Base-by-base conservation (phyloP, 2,888 invertebrate genomes). In the Drosophila colorata region DNA sequence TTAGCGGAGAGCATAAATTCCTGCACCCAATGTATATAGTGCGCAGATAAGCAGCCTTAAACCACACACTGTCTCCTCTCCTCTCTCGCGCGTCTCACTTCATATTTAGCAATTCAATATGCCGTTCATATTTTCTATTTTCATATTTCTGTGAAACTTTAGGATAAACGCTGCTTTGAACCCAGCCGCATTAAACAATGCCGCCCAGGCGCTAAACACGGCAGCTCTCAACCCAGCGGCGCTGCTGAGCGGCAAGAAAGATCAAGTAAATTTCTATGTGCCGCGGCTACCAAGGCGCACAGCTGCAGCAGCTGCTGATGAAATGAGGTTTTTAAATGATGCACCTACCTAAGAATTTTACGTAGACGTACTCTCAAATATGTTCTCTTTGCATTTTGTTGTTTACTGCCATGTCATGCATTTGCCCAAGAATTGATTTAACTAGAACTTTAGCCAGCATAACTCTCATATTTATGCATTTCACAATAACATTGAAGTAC, bases 181-280 rank as follows among this genome's bases (percentile, higher is more conserved):
- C 67, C 89, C 89, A 68, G 77, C 84, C 66, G 88, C 89, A 70
- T 79, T 89, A 67, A 89, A 89, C 74, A 89, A 86, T 78, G 89
- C 89, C 69, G 89, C 89, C 35, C 89, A 89, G 76, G 89, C 89
- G 25, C 78, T 89, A 51, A 89, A 89, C 71, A 84, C 89, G 40
- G 89, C 89, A 67, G 89, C 90, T 41, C 88, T 89, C 73, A 89
- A 89, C 78, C 89, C 89, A 52, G 88, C 88, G 70, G 57, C 88
- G 57, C 71, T 89, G 59, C 81, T 89, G 47, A 85, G 90, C 51
- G 81, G 87, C 66, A 90, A 90, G 81, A 90, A 90, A 89, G 90
- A 90, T 79, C 87, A 87, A 74, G 79, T 90, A 59, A 87, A 80
- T 84, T 90, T 90, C 76, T 90, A 90, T 87, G 80, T 90, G 69